These are phyloP conservation scores for Acrocephalus arundinaceus DNA, from an alignment of 2,113 vertebrate species.

Conservation along the genomic window DNA sequence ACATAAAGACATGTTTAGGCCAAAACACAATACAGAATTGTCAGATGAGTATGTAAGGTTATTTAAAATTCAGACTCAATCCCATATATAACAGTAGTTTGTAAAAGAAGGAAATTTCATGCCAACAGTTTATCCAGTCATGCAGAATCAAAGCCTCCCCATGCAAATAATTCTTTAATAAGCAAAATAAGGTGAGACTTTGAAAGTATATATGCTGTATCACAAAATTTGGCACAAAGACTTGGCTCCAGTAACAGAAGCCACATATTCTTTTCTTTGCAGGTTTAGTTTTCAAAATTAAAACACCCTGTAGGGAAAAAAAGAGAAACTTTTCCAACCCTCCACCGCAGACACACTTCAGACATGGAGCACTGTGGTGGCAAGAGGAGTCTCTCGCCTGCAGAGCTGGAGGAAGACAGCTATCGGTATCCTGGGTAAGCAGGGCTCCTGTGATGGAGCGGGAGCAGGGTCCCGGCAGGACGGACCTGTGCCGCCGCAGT, in stretches of 20 bases:
- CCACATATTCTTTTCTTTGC: background rate
- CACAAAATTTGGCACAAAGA: background rate
- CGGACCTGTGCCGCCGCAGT: rapidly evolving
- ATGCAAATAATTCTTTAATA: constrained; percentile 28
- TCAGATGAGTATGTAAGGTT: background rate
- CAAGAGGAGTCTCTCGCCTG: background rate
- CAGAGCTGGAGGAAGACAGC: background rate
- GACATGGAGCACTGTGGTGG: rapidly evolving
- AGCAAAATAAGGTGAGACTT: background rate
- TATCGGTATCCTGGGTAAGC: rapidly evolving
- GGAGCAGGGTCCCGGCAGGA: rapidly evolving
- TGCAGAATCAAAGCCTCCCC: constrained; percentile 32
- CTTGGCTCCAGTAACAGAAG: background rate
- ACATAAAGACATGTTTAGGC: background rate
- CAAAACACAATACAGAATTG: background rate
- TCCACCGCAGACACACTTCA: rapidly evolving
- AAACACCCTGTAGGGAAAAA: background rate
- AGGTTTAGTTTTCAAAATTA: background rate
- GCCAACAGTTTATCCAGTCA: constrained; percentile 26
- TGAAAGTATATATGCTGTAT: background rate
- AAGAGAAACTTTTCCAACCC: background rate
- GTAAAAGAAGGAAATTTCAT: constrained; percentile 21
- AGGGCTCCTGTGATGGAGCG: rapidly evolving
- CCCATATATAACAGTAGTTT: background rate
- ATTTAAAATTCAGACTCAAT: constrained; percentile 32